Conservation (phyloP, 2,797 vertebrate species). For the Argyrosomus regius region DNA sequence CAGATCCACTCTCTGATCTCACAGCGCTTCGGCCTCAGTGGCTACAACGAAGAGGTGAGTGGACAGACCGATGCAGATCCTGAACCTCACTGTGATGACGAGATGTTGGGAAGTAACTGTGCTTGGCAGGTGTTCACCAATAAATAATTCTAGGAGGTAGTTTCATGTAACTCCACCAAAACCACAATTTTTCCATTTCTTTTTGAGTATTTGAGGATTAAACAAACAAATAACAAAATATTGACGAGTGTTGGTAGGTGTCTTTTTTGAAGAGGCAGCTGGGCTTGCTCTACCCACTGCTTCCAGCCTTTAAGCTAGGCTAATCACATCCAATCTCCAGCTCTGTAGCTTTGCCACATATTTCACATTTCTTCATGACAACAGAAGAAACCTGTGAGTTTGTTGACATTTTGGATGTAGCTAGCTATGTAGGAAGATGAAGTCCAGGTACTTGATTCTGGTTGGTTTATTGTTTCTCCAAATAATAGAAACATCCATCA, state of each 20-base stretch:
- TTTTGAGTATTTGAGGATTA: no score
- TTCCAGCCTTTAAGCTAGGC: no score
- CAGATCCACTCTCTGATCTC: constrained; percentile 81
- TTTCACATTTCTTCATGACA: no score
- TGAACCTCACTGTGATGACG: no score
- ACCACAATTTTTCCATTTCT: neutral
- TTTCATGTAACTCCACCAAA: neutral
- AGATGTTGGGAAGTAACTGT: no score
- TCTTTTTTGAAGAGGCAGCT: no score
- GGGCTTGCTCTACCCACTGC: no score
- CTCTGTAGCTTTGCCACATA: no score
- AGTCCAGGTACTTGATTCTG: neutral
- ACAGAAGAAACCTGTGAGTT: no score
- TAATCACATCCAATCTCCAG: no score
- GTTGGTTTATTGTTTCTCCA: neutral
- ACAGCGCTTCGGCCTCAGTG: constrained; percentile 67
- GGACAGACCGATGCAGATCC: fast-evolving
- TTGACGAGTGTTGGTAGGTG: neutral
- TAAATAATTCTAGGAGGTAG: neutral
- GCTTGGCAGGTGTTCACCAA: no score
- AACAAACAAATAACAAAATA: neutral
- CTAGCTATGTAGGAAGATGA: neutral
- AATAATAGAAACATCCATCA: neutral
- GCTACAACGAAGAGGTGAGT: constrained; percentile 52
- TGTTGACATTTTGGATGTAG: neutral